Percentiles rank a stretch among this genome's conserved stretches.
Conservation (phyloP, 2,113 vertebrate species). For the Prinia subflava region DNA sequence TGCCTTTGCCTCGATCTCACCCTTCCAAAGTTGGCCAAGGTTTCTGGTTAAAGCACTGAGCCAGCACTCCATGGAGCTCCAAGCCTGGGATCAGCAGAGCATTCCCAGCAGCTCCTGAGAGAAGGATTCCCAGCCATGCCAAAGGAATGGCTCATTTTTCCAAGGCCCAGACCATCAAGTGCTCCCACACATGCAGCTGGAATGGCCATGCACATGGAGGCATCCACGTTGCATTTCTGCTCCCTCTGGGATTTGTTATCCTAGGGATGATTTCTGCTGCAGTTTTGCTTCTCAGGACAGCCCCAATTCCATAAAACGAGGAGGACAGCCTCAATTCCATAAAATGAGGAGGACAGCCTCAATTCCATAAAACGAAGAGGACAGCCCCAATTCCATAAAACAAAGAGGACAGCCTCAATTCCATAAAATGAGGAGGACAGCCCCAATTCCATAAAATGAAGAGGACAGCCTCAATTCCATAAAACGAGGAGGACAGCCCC, state of each 20-base stretch:
- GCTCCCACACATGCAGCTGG: accelerated
- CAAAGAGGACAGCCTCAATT: background rate
- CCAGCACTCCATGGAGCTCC: accelerated
- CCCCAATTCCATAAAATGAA: too few species aligned
- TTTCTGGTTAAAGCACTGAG: background rate
- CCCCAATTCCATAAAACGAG: too few species aligned
- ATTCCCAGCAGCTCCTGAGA: background rate
- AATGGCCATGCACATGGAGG: background rate
- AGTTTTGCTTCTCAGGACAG: background rate
- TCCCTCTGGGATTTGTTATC: background rate
- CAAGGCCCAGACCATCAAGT: background rate
- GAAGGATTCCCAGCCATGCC: background rate
- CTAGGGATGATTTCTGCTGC: background rate
- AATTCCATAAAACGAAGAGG: too few species aligned
- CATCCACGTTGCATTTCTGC: accelerated
- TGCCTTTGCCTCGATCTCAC: accelerated
- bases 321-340: too few species aligned
- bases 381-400: too few species aligned
- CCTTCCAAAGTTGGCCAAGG: background rate
- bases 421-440: background rate
- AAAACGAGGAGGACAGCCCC: too few species aligned
- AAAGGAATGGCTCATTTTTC: background rate
- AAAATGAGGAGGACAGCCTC: too few species aligned
- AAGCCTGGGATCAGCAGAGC: background rate
- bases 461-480: too few species aligned